Evolutionary conservation across 2,113 vertebrate genomes (phyloP).

Genomic region (Ptyas mucosa): DNA sequence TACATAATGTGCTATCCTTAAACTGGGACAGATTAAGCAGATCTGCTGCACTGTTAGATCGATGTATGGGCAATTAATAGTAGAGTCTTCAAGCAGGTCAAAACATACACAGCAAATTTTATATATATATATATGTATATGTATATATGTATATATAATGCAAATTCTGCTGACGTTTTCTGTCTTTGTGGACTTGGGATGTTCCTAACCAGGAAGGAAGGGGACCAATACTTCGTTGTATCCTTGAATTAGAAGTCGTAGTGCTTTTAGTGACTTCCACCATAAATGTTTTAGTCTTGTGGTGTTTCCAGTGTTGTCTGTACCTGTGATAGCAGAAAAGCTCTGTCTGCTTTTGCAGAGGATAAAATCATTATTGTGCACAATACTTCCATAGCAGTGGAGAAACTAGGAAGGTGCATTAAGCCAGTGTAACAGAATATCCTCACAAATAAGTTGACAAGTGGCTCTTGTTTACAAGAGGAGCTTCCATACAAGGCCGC

Average conservation of each 20-base stretch:
- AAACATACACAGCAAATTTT: fast-evolving
- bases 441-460: not conserved
- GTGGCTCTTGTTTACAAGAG: not conserved
- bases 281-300: conserved; percentile 39
- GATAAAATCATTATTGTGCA: not conserved
- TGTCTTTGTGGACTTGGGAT: not conserved
- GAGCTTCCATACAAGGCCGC: not conserved
- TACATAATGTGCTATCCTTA: conserved; percentile 30
- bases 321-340: conserved; percentile 22
- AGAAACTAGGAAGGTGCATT: not conserved
- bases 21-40: conserved; percentile 53
- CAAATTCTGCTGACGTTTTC: conserved; percentile 7
- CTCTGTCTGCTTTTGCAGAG: not conserved
- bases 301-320: conserved; percentile 30
- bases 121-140: no score
- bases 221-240: conserved; percentile 48
- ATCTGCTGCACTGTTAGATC: not conserved
- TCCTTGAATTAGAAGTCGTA: conserved; percentile 47
- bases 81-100: not conserved
- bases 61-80: not conserved
- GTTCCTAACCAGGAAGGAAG: not conserved
- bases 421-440: not conserved
- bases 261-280: conserved; percentile 23
- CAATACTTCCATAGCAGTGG: not conserved
- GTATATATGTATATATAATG: no score